Conservation (phyloP, 2,888 invertebrate genomes). For the Zeuzera pyrina region DNA sequence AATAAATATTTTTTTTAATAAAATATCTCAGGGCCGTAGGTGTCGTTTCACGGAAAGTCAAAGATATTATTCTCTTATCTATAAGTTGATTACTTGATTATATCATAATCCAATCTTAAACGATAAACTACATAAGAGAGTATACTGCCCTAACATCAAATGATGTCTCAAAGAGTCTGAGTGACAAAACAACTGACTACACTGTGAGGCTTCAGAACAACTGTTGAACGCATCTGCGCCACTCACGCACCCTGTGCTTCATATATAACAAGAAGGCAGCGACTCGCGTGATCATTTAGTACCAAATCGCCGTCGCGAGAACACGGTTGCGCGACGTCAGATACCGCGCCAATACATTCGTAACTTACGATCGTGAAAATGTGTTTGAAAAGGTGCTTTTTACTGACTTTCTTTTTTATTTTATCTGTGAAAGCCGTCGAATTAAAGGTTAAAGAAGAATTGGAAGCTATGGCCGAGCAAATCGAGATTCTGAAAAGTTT, state of each 20-base stretch:
- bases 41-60: no score
- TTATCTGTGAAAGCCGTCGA: conserved; percentile 30
- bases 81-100: no score
- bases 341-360: conserved; percentile 12
- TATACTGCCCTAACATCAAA: no score
- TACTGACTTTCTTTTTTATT: conserved; percentile 25
- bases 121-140: no score
- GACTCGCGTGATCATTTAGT: conserved; percentile 32
- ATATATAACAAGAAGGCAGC: conserved; percentile 27
- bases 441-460: conserved; percentile 28
- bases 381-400: conserved; percentile 35
- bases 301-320: conserved; percentile 21
- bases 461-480: conserved; percentile 36
- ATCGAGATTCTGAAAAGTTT: conserved; percentile 35
- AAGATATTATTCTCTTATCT: no score
- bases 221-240: conserved; percentile 65
- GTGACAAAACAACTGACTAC: no score
- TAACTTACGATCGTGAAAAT: conserved; percentile 27
- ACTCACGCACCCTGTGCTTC: conserved; percentile 24
- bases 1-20: no score
- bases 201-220: conserved; percentile 45
- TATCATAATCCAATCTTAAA: no score
- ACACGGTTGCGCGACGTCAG: conserved; percentile 21
- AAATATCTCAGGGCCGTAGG: no score
- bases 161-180: no score